These are phyloP conservation scores for Mesocricetus auratus DNA, from an alignment of 2,113 vertebrate species.

Conservation along the genomic window DNA sequence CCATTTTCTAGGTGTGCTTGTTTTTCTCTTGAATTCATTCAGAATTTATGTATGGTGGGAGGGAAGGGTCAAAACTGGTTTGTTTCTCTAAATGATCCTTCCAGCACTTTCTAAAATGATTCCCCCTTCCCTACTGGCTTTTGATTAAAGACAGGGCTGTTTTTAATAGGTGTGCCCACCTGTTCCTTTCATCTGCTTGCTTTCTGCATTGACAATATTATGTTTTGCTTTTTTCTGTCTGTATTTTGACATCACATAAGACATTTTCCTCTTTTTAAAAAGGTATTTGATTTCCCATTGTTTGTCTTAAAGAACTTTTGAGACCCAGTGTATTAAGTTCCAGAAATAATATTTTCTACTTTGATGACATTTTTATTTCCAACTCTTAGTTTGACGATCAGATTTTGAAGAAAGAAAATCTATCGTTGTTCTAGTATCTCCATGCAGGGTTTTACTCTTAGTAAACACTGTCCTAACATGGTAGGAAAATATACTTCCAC, in stretches of 20 bases:
- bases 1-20: conserved; percentile 33
- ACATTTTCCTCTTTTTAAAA: conserved; percentile 9
- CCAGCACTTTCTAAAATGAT: neutral
- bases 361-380: neutral
- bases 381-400: neutral
- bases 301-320: conserved; percentile 41
- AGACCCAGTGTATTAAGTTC: neutral
- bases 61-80: conserved; percentile 13
- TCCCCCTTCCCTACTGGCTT: neutral
- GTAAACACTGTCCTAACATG: neutral
- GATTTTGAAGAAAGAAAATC: neutral
- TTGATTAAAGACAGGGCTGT: neutral
- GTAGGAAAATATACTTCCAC: neutral
- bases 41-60: conserved; percentile 18
- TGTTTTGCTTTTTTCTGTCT: neutral
- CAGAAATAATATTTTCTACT: conserved; percentile 27
- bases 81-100: neutral
- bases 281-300: neutral
- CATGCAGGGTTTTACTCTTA: neutral
- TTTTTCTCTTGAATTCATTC: neutral
- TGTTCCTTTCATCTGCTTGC: neutral
- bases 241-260: neutral
- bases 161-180: neutral
- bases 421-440: neutral
- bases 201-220: neutral